These are phyloP conservation scores for Pheosia tremula DNA, from an alignment of 2,888 invertebrate species.

Conservation along the genomic window DNA sequence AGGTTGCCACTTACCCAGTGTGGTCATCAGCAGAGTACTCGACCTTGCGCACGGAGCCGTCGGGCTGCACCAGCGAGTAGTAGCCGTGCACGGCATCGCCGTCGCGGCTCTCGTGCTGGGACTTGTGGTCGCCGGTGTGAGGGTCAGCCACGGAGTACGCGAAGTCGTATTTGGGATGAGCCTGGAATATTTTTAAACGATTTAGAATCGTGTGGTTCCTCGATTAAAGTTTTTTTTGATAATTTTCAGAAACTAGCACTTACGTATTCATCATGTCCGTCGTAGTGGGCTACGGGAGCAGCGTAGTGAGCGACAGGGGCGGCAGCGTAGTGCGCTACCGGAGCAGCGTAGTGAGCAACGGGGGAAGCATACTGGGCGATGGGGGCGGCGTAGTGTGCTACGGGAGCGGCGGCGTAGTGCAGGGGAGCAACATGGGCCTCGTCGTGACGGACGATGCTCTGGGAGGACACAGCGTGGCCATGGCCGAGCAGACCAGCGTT, in stretches of 20 bases:
- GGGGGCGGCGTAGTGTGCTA: constrained; percentile 32
- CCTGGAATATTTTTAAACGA: constrained; percentile 36
- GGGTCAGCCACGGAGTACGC: constrained; percentile 80
- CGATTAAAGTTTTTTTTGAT: background rate
- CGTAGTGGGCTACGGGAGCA: constrained; percentile 33
- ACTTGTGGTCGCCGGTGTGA: constrained; percentile 83
- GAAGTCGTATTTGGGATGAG: constrained; percentile 69
- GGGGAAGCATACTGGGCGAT: constrained; percentile 43
- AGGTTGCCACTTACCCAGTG: constrained; percentile 57
- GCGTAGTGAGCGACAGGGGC: constrained; percentile 40
- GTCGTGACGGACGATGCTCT: constrained; percentile 58
- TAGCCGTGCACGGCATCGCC: constrained; percentile 83
- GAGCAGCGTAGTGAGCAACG: constrained; percentile 33
- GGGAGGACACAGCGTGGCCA: constrained; percentile 63
- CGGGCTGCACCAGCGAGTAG: constrained; percentile 83
- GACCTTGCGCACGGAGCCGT: constrained; percentile 78
- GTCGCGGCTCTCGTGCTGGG: constrained; percentile 71
- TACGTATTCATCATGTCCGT: constrained; percentile 27
- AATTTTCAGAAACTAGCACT: background rate
- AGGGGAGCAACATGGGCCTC: constrained; percentile 30
- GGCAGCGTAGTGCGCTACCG: constrained; percentile 36
- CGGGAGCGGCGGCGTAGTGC: constrained; percentile 35
- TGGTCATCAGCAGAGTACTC: constrained; percentile 76
- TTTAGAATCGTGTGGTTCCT: background rate
- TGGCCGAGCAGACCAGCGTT: constrained; percentile 43